Evolutionary conservation across 2,113 vertebrate genomes (phyloP).

Genomic region (Carlito syrichta): DNA sequence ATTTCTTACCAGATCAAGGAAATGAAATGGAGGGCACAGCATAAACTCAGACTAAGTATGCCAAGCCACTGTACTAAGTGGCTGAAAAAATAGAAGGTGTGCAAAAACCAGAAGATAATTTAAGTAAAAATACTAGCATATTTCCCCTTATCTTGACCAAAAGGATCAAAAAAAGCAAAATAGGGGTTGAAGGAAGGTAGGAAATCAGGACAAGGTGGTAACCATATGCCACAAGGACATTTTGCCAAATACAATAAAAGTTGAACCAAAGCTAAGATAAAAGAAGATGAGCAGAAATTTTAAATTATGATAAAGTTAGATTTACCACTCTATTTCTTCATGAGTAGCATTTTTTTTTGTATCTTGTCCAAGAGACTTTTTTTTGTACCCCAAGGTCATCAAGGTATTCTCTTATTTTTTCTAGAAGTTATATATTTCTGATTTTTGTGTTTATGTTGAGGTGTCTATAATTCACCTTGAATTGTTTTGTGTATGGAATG

Average conservation of each 20-base stretch:
- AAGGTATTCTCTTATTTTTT: not conserved
- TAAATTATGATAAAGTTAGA: not conserved
- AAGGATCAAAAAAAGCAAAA: not conserved
- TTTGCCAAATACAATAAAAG: not conserved
- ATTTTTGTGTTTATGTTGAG: not conserved
- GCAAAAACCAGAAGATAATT: not conserved
- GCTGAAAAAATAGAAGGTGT: not conserved
- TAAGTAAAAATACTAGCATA: not conserved
- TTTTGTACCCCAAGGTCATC: not conserved
- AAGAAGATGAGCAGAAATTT: not conserved
- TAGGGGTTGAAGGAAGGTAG: not conserved
- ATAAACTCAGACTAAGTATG: not conserved
- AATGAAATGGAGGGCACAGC: not conserved
- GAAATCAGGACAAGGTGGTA: not conserved
- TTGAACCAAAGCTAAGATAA: not conserved
- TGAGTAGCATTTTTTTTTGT: not conserved
- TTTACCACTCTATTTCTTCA: not conserved
- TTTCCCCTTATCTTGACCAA: not conserved
- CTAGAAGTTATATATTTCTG: not conserved
- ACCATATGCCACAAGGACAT: not conserved
- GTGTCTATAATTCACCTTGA: not conserved
- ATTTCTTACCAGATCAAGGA: not conserved
- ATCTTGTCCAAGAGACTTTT: not conserved
- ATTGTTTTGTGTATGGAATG: not conserved
- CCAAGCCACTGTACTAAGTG: too few species aligned